Conservation (phyloP, 2,888 invertebrate species). For the Drosophila meridiana region DNA sequence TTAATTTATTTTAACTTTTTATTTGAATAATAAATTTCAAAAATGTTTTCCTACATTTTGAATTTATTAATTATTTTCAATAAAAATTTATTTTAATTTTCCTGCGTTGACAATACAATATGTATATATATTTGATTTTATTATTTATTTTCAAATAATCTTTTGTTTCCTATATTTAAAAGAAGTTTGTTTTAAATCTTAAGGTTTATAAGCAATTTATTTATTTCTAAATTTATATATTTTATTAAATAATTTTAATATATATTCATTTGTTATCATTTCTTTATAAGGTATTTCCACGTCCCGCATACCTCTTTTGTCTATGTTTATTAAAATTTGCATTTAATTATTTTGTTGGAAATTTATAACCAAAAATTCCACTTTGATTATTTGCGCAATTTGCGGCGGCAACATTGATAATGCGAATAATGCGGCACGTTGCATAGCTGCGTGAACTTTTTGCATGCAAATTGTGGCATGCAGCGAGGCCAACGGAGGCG, state of each 20-base stretch:
- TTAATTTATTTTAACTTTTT: not conserved
- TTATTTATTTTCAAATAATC: not conserved
- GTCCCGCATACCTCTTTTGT: not conserved
- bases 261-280: not conserved
- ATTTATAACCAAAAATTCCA: conserved; percentile 53
- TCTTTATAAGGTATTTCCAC: not conserved
- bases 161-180: no score
- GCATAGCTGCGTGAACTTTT: conserved; percentile 24
- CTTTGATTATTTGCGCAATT: conserved; percentile 58
- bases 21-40: not conserved
- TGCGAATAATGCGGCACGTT: conserved; percentile 39
- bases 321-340: conserved; percentile 63
- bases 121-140: not conserved
- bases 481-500: conserved; percentile 22
- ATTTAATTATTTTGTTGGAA: conserved; percentile 68
- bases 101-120: not conserved
- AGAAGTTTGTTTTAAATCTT: no score
- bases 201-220: no score
- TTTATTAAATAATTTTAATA: not conserved
- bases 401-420: conserved; percentile 64
- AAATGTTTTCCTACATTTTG: not conserved
- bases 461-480: conserved; percentile 33
- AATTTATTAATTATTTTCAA: not conserved
- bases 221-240: no score
- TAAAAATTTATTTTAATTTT: not conserved